Base-by-base conservation (phyloP, 2,888 invertebrate genomes). In the Scaeva pyrastri region DNA sequence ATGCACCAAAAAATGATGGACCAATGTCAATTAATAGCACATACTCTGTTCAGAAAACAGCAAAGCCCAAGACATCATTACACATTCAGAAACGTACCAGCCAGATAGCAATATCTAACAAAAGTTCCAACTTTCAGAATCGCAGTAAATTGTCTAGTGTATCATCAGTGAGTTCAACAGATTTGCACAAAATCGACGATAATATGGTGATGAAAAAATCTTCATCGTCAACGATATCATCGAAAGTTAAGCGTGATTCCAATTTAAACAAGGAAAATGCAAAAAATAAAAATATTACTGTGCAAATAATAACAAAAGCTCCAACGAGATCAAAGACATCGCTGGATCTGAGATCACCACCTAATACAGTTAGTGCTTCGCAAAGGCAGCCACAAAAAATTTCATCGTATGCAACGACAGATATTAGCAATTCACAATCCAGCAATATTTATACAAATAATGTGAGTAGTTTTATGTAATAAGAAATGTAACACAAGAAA, bases 171-270 rank as follows among this genome's bases (percentile, higher is more conserved):
- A 93, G 93, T 88, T 91, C 92, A 66, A 92, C 92, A 88, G 93
- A 93, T 86, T 88, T 93, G 88, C 91, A 91, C 88, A 92, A 92
- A 88, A 90, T 93, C 70, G 92, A 93, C 75, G 92, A 92, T 62
- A 91, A 91, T 87, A 90, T 91, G 90, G 88, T 91, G 39, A 88
- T 92, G 21, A 91, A 90, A 77, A 92, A 91, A 74, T 91, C 91
- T 0, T 89, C 90, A 16, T 91, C 91, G 0, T 90, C 91, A 66
- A 80, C 89, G 3, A 89, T 90, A 72, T 80, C 88, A 10, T 75
- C 88, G 21, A 88, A 83, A 41, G 77, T 83, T 11, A 87, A 80
- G 31, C 75, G 84, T 8, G 90, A 90, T 19, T 85, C 72, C 19
- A 90, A 91, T 77, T 89, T 90, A 41, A 92, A 91, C 79, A 92